These are phyloP conservation scores for Ips nitidus DNA, from an alignment of 1,140 invertebrate genomes.

Conservation along the genomic window DNA sequence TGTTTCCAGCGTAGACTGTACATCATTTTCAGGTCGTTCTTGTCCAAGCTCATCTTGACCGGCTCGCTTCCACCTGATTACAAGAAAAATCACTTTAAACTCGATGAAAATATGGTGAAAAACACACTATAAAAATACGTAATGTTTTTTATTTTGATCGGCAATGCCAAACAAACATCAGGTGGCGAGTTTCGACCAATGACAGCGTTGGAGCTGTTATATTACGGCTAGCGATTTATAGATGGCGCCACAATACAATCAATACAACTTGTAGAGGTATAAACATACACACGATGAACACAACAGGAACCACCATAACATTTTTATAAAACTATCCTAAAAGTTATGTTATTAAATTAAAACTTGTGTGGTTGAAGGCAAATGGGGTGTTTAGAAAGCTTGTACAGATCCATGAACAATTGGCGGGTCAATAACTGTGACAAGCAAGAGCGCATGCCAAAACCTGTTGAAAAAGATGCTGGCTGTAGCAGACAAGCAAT, in stretches of 20 bases:
- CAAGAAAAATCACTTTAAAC: not conserved
- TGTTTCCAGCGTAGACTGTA: constrained; percentile 53
- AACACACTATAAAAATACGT: not conserved
- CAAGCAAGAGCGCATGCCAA: constrained; percentile 16
- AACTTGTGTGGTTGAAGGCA: too few species aligned
- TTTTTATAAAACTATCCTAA: too few species aligned
- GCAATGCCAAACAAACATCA: not conserved
- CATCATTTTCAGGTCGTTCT: constrained; percentile 48
- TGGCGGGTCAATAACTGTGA: constrained; percentile 13
- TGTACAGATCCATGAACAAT: too few species aligned
- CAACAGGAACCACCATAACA: too few species aligned
- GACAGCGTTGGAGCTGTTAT: too few species aligned
- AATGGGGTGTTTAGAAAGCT: too few species aligned
- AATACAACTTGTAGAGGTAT: too few species aligned
- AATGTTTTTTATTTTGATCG: constrained; percentile 14
- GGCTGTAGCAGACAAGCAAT: constrained; percentile 18
- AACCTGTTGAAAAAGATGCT: constrained; percentile 30
- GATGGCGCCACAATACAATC: too few species aligned
- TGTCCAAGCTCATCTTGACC: constrained; percentile 42
- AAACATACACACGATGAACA: too few species aligned
- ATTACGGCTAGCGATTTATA: too few species aligned
- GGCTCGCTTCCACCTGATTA: not conserved
- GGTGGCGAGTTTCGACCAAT: not conserved
- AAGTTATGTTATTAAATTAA: too few species aligned
- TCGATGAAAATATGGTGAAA: too few species aligned